A percentile compares a stretch with the other conserved stretches of the same genome.
phyloP scores from a whole-genome alignment of 2,888 invertebrate species.

The Phortica magna region DNA sequence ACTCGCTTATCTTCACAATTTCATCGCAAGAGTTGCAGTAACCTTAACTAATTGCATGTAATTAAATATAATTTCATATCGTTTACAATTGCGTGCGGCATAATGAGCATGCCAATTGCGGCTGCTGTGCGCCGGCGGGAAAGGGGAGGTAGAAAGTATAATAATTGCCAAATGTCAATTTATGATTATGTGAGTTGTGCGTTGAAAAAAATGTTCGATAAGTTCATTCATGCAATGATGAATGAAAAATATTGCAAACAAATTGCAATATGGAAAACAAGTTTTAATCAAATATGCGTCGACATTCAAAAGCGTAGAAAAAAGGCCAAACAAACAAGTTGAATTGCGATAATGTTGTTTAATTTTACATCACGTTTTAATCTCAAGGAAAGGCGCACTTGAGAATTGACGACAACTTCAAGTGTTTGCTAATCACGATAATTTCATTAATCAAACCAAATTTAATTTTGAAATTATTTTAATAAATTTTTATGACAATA shows the following conservation, averaged over 20 bases:
- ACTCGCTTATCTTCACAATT: slow-evolving; percentile 67
- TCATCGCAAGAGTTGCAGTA: slow-evolving; percentile 73
- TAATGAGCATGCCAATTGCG: slow-evolving; percentile 6
- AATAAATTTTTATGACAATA: too few species aligned
- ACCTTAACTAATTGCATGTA: slow-evolving; percentile 77
- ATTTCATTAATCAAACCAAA: too few species aligned
- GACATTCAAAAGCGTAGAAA: not conserved
- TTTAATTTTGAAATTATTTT: too few species aligned
- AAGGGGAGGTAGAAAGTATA: not conserved
- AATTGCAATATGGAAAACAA: too few species aligned
- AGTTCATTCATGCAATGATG: not conserved
- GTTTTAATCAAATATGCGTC: not conserved
- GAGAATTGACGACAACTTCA: too few species aligned
- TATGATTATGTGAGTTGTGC: not conserved
- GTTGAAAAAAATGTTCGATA: not conserved
- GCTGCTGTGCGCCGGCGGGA: slow-evolving; percentile 15
- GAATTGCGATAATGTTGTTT: too few species aligned
- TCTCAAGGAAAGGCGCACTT: too few species aligned
- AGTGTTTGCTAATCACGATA: too few species aligned
- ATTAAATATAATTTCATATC: slow-evolving; percentile 75
- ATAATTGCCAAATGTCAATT: not conserved
- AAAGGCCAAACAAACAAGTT: not conserved
- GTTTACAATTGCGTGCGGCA: slow-evolving; percentile 65
- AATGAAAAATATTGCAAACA: not conserved
- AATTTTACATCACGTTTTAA: too few species aligned